These are phyloP conservation scores for Columba livia DNA, from an alignment of 2,113 vertebrate species.

Conservation along the genomic window DNA sequence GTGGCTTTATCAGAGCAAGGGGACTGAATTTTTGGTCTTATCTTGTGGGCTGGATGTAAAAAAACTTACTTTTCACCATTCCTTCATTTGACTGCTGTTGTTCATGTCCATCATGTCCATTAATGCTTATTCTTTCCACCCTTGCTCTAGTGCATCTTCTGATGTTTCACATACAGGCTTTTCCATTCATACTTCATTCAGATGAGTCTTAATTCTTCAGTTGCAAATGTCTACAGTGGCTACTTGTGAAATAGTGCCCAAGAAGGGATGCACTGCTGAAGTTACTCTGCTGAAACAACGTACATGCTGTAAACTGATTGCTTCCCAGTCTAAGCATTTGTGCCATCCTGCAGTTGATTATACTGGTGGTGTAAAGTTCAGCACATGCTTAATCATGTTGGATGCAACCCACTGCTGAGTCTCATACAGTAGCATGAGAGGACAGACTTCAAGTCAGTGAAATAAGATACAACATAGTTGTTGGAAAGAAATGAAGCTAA, in stretches of 20 bases:
- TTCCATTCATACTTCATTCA: not conserved
- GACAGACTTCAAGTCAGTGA: not conserved
- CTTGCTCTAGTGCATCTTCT: not conserved
- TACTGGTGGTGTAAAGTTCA: not conserved
- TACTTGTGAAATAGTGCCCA: not conserved
- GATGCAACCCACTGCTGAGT: not conserved
- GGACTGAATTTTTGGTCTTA: not conserved
- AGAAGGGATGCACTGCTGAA: not conserved
- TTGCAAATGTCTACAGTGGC: not conserved
- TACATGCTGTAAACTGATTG: not conserved
- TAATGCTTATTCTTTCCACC: not conserved
- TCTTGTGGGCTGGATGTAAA: not conserved
- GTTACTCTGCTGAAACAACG: not conserved
- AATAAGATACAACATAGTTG: not conserved
- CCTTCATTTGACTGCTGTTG: not conserved
- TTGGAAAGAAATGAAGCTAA: conserved; percentile 49
- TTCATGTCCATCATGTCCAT: not conserved
- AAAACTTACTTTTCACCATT: not conserved
- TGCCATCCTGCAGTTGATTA: not conserved
- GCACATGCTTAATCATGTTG: not conserved
- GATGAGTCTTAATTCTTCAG: not conserved
- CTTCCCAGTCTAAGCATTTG: not conserved
- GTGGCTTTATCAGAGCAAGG: not conserved
- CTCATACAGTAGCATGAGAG: not conserved
- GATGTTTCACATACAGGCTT: not conserved